Evolutionary conservation across 2,888 invertebrate genomes (phyloP).

Genomic region (Drosophila kokeensis): DNA sequence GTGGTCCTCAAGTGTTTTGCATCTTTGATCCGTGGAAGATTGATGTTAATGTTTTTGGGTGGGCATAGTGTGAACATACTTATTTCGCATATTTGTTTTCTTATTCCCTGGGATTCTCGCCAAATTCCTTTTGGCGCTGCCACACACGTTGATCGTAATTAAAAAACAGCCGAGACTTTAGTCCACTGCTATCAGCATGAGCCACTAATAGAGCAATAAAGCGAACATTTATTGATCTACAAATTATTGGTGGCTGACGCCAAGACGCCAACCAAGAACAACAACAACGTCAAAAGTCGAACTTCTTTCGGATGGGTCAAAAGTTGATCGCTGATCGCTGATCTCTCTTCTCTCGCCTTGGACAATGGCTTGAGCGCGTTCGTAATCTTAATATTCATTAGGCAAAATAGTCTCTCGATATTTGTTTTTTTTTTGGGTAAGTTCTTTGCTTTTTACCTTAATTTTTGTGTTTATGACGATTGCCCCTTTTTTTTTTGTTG

Average conservation of each 20-base stretch:
- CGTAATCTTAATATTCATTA: conserved; percentile 81
- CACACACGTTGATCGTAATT: conserved; percentile 63
- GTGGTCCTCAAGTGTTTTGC: conserved; percentile 80
- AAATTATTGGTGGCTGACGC: conserved; percentile 79
- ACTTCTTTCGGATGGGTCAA: conserved; percentile 43
- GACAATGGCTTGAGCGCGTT: conserved; percentile 37
- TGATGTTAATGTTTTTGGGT: conserved; percentile 81
- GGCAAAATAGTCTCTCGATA: conserved; percentile 51
- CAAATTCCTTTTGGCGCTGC: conserved; percentile 15
- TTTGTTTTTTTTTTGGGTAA: conserved; percentile 3
- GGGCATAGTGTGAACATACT: conserved; percentile 82
- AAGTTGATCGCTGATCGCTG: conserved; percentile 29
- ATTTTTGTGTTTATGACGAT: conserved; percentile 56
- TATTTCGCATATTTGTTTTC: conserved; percentile 80
- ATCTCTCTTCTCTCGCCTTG: conserved; percentile 22
- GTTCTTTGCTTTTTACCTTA: conserved; percentile 45
- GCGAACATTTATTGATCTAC: conserved; percentile 82
- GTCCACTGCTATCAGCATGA: conserved; percentile 39
- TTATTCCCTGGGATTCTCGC: background rate
- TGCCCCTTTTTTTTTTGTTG: conserved; percentile 26
- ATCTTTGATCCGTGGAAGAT: conserved; percentile 84
- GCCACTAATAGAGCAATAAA: conserved; percentile 84
- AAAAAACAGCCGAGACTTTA: conserved; percentile 39
- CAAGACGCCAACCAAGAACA: conserved; percentile 7
- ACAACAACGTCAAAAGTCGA: background rate